A percentile compares a stretch with the other conserved stretches of the same genome.
Evolutionary conservation across 2,113 vertebrate species (phyloP).

Genomic region (Ciconia maguari): DNA sequence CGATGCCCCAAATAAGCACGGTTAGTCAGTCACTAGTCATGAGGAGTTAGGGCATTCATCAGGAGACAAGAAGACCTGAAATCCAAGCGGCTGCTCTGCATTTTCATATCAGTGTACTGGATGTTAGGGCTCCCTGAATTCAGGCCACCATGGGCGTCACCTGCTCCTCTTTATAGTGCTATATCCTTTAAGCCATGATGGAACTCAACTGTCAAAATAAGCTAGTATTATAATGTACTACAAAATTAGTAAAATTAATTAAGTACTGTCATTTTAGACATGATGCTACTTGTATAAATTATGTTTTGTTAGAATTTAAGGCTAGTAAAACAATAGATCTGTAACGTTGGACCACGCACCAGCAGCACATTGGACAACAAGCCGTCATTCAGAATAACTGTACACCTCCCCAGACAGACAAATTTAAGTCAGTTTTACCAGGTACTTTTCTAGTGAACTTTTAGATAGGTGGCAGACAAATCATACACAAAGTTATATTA

Average conservation of each 20-base stretch:
- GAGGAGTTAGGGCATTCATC: background rate
- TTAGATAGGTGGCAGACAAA: background rate
- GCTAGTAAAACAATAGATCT: background rate
- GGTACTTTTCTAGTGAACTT: background rate
- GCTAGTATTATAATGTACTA: background rate
- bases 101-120: background rate
- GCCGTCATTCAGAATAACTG: fast-evolving
- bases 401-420: background rate
- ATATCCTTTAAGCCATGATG: background rate
- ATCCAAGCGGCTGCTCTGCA: background rate
- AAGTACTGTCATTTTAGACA: background rate
- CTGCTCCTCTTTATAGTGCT: background rate
- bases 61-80: background rate
- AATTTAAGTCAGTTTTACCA: background rate
- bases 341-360: background rate
- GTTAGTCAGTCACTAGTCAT: background rate
- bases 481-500: background rate
- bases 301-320: background rate
- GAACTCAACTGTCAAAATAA: background rate
- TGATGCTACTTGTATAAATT: background rate
- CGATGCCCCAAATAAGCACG: background rate
- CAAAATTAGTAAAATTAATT: background rate
- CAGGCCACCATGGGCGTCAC: fast-evolving
- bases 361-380: fast-evolving
- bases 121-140: background rate